Base-by-base conservation (phyloP, 2,797 vertebrate species). In the Fringilla coelebs region DNA sequence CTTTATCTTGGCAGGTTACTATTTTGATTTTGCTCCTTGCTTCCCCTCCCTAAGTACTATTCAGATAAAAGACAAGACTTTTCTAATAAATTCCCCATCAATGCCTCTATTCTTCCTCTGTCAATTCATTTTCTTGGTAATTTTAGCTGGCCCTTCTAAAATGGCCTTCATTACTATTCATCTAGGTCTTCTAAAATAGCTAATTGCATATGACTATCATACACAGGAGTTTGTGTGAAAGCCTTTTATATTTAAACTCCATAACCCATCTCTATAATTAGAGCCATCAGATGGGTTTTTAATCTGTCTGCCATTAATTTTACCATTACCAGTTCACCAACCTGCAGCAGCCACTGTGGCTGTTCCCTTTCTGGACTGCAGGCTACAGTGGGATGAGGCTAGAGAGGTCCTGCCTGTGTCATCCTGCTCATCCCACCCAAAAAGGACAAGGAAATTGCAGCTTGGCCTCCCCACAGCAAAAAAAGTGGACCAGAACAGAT, bases 121-220 rank as follows among this genome's bases (percentile, higher is more conserved):
- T 32, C 82, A 36, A 81, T 88, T 84, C 5, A 2, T 96, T 96
- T 93, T 84, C 88, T 62, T 9, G 13, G 25, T 94, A 96, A 88
- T 94, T 96, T 94, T 95, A 94, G 72, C 54, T 94, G 73, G 65
- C 46, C 84, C 87, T 94, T 94, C 93, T 94, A 72, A 94, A 95
- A 94, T 51, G 54, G 85, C 46, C 89, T 94, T 92, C 62, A 75
- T 93, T 90, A 62, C 66, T 84, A 93, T 95, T 90, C 92, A 95
- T 96, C 91, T 90, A 58, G 54, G 54, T 91, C 85, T 92, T 81
- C 79, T 81, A 58, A 58, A 71, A 43, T 75, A 72, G 81, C 54
- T 94, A 91, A 94, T 96, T 91, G 48, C 49, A 75, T 62, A 63
- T 31, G 46, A 66, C 73, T 85, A 75, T 95, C 65, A 78, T 88